These are phyloP conservation scores for Macquaria australasica DNA, from an alignment of 2,113 vertebrate species.

Conservation along the genomic window DNA sequence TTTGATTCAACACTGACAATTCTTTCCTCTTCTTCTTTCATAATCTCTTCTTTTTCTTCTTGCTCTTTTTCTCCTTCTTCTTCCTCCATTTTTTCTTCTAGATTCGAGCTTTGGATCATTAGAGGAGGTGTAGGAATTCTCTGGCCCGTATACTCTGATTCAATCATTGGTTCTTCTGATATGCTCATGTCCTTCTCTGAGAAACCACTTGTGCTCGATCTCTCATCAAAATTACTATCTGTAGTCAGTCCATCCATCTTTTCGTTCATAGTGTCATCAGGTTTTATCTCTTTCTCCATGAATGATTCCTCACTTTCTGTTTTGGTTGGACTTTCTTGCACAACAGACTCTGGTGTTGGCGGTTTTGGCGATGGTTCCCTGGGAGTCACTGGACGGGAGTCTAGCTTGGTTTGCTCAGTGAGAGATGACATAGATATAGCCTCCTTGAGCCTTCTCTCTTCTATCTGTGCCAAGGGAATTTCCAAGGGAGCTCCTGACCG, in stretches of 20 bases:
- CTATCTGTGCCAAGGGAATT: constrained; percentile 90
- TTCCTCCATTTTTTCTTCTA: constrained; percentile 72
- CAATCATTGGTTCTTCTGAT: constrained; percentile 78
- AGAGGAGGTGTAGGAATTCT: constrained; percentile 65
- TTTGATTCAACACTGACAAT: constrained; percentile 48
- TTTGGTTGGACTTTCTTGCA: constrained; percentile 72
- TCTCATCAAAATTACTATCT: constrained; percentile 77
- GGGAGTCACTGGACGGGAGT: constrained; percentile 84
- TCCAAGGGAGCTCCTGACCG: constrained; percentile 93
- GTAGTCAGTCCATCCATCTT: constrained; percentile 72
- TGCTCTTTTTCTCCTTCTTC: constrained; percentile 56
- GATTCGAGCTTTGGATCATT: constrained; percentile 57
- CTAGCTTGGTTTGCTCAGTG: constrained; percentile 84
- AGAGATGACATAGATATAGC: constrained; percentile 94
- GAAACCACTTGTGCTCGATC: constrained; percentile 76
- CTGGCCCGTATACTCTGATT: constrained; percentile 69
- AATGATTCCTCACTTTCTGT: constrained; percentile 72
- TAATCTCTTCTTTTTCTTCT: constrained; percentile 62
- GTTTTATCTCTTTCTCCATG: constrained; percentile 68
- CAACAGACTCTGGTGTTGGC: constrained; percentile 57
- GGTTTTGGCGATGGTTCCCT: constrained; percentile 76
- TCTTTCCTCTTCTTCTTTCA: constrained; percentile 64
- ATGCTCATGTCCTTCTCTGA: constrained; percentile 82
- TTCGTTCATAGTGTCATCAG: constrained; percentile 66
- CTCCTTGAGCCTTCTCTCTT: constrained; percentile 90